Conservation (phyloP, 2,888 invertebrate species). For the Pomacea canaliculata region DNA sequence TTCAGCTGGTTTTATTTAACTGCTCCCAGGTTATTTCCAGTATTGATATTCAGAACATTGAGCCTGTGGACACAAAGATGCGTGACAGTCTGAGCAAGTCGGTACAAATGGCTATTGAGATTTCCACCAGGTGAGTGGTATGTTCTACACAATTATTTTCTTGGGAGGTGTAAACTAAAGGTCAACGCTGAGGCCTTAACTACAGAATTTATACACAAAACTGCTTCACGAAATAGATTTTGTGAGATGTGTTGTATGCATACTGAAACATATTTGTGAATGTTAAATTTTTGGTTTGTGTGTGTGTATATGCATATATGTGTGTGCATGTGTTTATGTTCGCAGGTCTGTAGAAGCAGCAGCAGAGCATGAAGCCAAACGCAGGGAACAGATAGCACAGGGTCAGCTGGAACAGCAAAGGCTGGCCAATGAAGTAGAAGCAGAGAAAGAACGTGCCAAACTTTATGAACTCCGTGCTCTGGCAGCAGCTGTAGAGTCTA, state of each 20-base stretch:
- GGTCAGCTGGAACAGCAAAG: conserved; percentile 65
- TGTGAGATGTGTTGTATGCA: no score
- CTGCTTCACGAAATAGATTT: background rate
- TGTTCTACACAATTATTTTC: background rate
- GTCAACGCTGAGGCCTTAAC: background rate
- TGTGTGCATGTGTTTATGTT: no score
- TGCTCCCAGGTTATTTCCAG: conserved; percentile 63
- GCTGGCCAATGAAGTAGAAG: conserved; percentile 57
- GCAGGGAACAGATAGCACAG: conserved; percentile 59
- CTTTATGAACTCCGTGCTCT: conserved; percentile 56
- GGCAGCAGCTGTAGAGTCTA: conserved; percentile 61
- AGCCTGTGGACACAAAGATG: conserved; percentile 71
- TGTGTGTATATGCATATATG: no score
- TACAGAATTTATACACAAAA: background rate
- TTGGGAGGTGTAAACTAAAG: background rate
- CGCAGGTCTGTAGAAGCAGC: conserved; percentile 60
- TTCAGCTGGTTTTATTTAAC: no score
- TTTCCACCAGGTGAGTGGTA: conserved; percentile 56
- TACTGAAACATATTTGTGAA: no score
- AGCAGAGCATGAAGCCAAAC: conserved; percentile 60
- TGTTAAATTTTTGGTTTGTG: no score
- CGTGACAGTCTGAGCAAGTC: conserved; percentile 70
- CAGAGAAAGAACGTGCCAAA: conserved; percentile 57
- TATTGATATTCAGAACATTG: conserved; percentile 72
- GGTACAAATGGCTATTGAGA: conserved; percentile 71